phyloP scores from a whole-genome alignment of 2,113 vertebrate species.

The Myotis yumanensis region DNA sequence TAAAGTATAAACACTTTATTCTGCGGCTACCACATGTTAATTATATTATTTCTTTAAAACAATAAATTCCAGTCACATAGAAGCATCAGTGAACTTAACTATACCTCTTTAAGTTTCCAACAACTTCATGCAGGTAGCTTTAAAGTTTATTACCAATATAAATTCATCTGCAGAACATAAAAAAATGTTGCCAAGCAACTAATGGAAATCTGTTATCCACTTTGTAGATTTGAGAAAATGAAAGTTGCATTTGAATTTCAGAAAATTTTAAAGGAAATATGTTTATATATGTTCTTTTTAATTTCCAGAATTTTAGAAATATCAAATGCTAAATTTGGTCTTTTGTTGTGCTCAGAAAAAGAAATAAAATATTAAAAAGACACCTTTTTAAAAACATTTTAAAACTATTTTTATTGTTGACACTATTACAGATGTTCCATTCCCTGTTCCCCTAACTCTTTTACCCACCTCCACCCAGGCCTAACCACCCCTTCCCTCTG shows the following conservation, averaged over 20 bases:
- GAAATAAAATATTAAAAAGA: not conserved
- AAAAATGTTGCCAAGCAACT: constrained; percentile 43
- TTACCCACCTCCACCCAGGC: too few relatives aligned
- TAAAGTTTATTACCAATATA: constrained; percentile 33
- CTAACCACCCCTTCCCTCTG: too few relatives aligned
- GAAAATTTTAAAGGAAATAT: not conserved
- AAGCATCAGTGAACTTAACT: not conserved
- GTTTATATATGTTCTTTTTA: not conserved
- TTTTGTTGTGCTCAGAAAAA: not conserved
- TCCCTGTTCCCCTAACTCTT: too few relatives aligned
- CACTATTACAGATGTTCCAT: too few relatives aligned
- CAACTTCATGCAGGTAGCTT: not conserved
- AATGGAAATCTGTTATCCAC: constrained; percentile 36
- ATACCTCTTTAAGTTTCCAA: not conserved
- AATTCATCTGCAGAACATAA: constrained; percentile 28
- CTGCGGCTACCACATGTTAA: not conserved
- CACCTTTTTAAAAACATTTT: too few relatives aligned
- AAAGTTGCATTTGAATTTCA: not conserved
- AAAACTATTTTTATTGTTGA: too few relatives aligned
- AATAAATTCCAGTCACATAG: not conserved
- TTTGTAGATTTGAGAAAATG: not conserved
- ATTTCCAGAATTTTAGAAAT: not conserved
- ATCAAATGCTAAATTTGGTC: not conserved
- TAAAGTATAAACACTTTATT: not conserved
- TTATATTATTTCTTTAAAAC: not conserved